These are phyloP conservation scores for Oncorhynchus masou DNA, from an alignment of 2,113 vertebrate genomes.

Conservation along the genomic window DNA sequence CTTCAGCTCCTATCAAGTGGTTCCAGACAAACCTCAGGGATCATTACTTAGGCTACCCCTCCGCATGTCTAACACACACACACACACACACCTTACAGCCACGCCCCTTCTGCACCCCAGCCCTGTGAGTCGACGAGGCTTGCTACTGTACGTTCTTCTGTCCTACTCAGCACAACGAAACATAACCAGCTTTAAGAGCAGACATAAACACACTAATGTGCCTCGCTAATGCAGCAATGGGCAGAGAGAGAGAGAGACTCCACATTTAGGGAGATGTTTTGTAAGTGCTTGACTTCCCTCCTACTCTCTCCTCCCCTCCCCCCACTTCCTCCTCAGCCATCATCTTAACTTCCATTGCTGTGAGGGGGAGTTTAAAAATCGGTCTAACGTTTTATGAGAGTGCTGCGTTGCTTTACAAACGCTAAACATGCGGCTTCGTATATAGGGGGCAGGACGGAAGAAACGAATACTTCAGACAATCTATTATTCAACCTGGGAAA, in stretches of 20 bases:
- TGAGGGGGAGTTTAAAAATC: slow-evolving; percentile 41
- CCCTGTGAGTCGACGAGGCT: not conserved
- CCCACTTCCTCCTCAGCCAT: not conserved
- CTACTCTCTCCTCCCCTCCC: not conserved
- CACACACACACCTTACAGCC: not conserved
- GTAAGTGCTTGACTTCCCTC: slow-evolving; percentile 38
- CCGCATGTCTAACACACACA: not conserved
- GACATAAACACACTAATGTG: slow-evolving; percentile 48
- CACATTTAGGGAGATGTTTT: slow-evolving; percentile 44
- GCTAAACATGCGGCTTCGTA: slow-evolving; percentile 8
- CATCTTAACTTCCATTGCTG: not conserved
- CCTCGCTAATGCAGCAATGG: slow-evolving; percentile 32
- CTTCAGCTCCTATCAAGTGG: not conserved
- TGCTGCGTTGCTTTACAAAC: not conserved
- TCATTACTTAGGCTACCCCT: not conserved
- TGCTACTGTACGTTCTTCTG: not conserved
- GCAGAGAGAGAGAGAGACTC: not conserved
- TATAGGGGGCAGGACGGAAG: not conserved
- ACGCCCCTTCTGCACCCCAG: not conserved
- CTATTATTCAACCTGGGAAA: slow-evolving; percentile 43
- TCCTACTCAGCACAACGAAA: slow-evolving; percentile 1
- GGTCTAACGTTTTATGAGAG: slow-evolving; percentile 41
- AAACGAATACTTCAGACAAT: slow-evolving; percentile 22
- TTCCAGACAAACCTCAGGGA: not conserved
- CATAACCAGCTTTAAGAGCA: slow-evolving; percentile 36